A percentile compares a stretch with the other conserved stretches of the same genome.
Conservation (phyloP, 2,888 invertebrate genomes). For the Rotaria magnacalcarata region DNA sequence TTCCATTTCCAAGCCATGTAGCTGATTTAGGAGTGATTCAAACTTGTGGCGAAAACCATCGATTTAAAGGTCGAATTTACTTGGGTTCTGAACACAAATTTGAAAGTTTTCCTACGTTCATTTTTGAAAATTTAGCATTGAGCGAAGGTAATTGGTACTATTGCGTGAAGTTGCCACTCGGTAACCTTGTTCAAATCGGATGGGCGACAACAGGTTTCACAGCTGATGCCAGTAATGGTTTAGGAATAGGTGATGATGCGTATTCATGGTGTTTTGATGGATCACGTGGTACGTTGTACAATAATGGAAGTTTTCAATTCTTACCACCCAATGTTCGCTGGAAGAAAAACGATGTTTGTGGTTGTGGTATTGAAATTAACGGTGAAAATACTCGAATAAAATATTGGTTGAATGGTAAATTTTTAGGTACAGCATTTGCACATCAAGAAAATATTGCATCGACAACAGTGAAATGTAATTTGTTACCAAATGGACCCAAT, state of each 20-base stretch:
- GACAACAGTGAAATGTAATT: not conserved
- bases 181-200: not conserved
- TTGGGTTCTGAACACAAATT: fast-evolving
- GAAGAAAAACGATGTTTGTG: constrained; percentile 32
- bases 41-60: not conserved
- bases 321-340: not conserved
- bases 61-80: not conserved
- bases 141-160: not conserved
- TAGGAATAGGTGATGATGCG: not conserved
- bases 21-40: not conserved
- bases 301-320: not conserved
- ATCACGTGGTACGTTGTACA: not conserved
- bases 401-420: constrained; percentile 1
- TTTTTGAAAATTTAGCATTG: not conserved
- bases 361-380: constrained; percentile 28
- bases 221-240: not conserved
- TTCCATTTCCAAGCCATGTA: not conserved
- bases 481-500: not conserved
- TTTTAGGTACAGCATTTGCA: constrained; percentile 1
- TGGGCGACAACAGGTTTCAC: not conserved
- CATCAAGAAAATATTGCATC: not conserved
- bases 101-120: not conserved
- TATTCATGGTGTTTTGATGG: constrained; percentile 19
- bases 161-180: not conserved
- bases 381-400: not conserved